A percentile compares a stretch with the other conserved stretches of the same genome.
These are phyloP conservation scores for Lophius piscatorius DNA, from an alignment of 2,113 vertebrate species.

Conservation along the genomic window DNA sequence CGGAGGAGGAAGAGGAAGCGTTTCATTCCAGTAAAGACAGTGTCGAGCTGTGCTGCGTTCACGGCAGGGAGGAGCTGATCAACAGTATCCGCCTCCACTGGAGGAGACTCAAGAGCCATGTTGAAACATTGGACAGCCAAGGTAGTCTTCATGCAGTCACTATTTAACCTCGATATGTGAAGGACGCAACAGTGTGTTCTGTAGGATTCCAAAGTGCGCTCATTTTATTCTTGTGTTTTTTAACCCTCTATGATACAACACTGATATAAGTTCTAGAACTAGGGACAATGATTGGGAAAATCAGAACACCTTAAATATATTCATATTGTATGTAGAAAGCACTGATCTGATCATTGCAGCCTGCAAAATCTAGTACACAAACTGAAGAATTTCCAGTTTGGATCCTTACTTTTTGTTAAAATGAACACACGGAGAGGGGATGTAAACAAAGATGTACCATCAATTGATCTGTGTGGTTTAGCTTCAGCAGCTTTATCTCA, in stretches of 20 bases:
- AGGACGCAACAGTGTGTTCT: too few species aligned
- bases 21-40: slow-evolving; percentile 86
- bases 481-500: slow-evolving; percentile 83
- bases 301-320: too few species aligned
- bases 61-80: slow-evolving; percentile 91
- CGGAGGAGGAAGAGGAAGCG: slow-evolving; percentile 88
- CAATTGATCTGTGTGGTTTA: slow-evolving; percentile 1
- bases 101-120: slow-evolving; percentile 92
- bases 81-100: slow-evolving; percentile 96
- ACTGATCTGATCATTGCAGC: background rate
- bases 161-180: too few species aligned
- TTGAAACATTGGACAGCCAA: slow-evolving; percentile 93
- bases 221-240: too few species aligned
- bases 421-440: background rate
- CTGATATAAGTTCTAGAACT: too few species aligned
- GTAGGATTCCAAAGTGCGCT: too few species aligned
- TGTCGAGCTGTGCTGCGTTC: slow-evolving; percentile 88
- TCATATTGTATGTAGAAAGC: too few species aligned
- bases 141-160: slow-evolving; percentile 75
- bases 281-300: too few species aligned
- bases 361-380: background rate
- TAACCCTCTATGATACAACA: too few species aligned
- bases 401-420: background rate
- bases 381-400: background rate
- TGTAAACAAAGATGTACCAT: background rate